A percentile compares a stretch with the other conserved stretches of the same genome.
These are phyloP conservation scores for Arctia plantaginis DNA, from an alignment of 2,888 invertebrate species.

Conservation along the genomic window DNA sequence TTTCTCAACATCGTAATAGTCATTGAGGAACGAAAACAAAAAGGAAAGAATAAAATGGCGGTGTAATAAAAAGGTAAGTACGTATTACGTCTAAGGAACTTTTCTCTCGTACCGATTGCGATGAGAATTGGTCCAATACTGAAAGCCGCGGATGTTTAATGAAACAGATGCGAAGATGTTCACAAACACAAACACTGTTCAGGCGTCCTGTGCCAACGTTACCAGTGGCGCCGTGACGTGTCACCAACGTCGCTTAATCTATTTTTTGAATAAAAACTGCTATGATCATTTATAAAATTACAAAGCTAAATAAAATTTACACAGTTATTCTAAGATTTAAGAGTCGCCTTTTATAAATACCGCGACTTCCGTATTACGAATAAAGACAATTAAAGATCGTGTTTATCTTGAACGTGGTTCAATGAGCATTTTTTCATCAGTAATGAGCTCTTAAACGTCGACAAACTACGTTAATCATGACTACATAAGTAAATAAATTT, in stretches of 20 bases:
- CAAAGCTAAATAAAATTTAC: constrained; percentile 22
- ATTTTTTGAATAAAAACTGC: constrained; percentile 68
- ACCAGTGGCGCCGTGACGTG: constrained; percentile 74
- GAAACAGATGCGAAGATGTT: constrained; percentile 82
- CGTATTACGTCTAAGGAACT: constrained; percentile 57
- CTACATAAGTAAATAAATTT: constrained; percentile 21
- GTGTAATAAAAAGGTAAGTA: constrained; percentile 60
- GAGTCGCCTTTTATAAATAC: background rate
- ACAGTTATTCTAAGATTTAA: constrained; percentile 29
- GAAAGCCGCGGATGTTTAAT: constrained; percentile 80
- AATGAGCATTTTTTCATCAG: background rate
- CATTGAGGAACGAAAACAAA: constrained; percentile 57
- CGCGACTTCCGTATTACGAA: background rate
- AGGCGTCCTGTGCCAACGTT: constrained; percentile 77
- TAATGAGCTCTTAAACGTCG: background rate
- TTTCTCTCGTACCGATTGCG: constrained; percentile 74
- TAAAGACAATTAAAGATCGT: constrained; percentile 37
- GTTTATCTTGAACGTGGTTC: background rate
- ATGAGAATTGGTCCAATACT: constrained; percentile 79
- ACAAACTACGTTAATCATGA: constrained; percentile 20
- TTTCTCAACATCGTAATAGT: constrained; percentile 72
- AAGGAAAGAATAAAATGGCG: constrained; percentile 65
- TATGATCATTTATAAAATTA: constrained; percentile 13
- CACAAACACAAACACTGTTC: constrained; percentile 78
- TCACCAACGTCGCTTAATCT: constrained; percentile 67